These are phyloP conservation scores for Hylaeus anthracinus DNA, from an alignment of 1,140 invertebrate species.

Conservation along the genomic window DNA sequence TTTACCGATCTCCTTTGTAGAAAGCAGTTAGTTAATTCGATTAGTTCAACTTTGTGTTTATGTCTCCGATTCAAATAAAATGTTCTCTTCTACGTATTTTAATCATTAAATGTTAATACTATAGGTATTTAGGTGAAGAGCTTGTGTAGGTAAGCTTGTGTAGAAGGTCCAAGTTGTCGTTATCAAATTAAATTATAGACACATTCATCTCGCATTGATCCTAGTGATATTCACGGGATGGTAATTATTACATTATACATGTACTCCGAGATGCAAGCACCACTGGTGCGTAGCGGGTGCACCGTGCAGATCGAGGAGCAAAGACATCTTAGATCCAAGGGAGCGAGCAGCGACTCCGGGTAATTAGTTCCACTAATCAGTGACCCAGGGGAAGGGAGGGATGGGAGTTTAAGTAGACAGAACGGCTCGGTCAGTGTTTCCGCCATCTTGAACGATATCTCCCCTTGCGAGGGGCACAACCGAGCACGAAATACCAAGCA, in stretches of 20 bases:
- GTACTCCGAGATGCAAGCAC: constrained; percentile 43
- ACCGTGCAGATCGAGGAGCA: constrained; percentile 61
- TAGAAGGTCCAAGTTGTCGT: too few species aligned
- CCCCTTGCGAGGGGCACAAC: constrained; percentile 34
- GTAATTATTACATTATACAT: background rate
- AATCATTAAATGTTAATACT: too few species aligned
- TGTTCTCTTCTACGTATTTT: too few species aligned
- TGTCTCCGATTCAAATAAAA: too few species aligned
- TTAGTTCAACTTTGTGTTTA: too few species aligned
- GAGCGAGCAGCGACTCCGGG: constrained; percentile 62
- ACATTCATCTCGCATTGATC: too few species aligned
- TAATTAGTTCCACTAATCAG: constrained; percentile 76
- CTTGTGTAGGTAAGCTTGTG: too few species aligned
- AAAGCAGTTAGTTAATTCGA: too few species aligned
- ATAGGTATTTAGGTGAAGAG: too few species aligned
- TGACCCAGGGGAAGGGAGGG: constrained; percentile 44
- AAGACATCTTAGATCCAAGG: constrained; percentile 62
- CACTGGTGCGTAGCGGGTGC: constrained; percentile 58
- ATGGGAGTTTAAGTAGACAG: constrained; percentile 50
- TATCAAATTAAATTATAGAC: too few species aligned
- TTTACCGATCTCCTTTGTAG: too few species aligned
- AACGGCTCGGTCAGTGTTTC: constrained; percentile 40
- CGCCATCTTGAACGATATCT: constrained; percentile 62
- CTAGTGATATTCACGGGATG: background rate
- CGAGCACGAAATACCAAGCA: constrained; percentile 17